These are phyloP conservation scores for Melanerpes formicivorus DNA, from an alignment of 2,113 vertebrate species.

Conservation along the genomic window DNA sequence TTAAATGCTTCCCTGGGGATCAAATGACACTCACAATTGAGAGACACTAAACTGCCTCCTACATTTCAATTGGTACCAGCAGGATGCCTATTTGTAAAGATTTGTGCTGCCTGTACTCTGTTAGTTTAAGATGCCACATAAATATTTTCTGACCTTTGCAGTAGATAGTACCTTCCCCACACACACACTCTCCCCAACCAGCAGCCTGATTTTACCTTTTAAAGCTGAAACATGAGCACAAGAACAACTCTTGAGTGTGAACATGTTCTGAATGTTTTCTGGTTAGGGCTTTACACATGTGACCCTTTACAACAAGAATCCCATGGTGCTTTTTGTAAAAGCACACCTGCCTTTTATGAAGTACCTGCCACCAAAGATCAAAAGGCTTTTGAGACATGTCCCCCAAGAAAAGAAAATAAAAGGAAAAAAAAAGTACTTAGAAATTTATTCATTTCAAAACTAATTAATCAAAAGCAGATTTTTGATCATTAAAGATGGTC, in stretches of 20 bases:
- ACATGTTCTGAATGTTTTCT: background rate
- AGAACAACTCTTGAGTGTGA: background rate
- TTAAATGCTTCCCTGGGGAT: slow-evolving; percentile 55
- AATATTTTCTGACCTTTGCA: slow-evolving; percentile 53
- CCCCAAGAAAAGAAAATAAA: background rate
- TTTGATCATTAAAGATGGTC: slow-evolving; percentile 28
- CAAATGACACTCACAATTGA: slow-evolving; percentile 51
- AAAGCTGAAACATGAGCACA: background rate
- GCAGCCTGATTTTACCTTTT: background rate
- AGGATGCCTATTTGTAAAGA: slow-evolving; percentile 44
- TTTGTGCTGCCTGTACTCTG: slow-evolving; percentile 11
- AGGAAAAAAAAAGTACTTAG: background rate
- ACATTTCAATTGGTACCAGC: slow-evolving; percentile 35
- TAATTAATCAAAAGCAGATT: slow-evolving; percentile 10
- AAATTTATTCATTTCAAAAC: slow-evolving; percentile 6
- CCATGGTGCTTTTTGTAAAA: background rate
- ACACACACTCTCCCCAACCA: background rate
- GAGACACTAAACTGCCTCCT: slow-evolving; percentile 38
- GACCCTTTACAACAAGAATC: background rate
- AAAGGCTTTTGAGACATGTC: slow-evolving; percentile 40
- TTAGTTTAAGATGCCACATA: slow-evolving; percentile 21
- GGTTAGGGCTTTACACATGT: background rate
- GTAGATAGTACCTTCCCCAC: background rate
- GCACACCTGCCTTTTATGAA: background rate
- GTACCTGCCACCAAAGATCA: slow-evolving; percentile 20